Evolutionary conservation across 2,797 vertebrate genomes (phyloP).

Genomic region (Hydrolagus colliei): DNA sequence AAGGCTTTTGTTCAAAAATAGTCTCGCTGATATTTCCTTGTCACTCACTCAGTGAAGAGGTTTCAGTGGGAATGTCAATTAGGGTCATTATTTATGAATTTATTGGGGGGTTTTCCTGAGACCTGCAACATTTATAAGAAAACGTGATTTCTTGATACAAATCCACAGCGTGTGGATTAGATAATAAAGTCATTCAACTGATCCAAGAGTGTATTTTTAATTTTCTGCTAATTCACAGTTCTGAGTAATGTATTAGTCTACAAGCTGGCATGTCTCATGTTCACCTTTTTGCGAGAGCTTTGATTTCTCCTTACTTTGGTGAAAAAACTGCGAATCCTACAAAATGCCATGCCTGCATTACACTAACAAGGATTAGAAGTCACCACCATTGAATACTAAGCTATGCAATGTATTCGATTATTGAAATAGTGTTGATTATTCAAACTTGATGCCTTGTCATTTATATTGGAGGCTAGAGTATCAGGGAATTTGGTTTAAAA

Average conservation of each 20-base stretch:
- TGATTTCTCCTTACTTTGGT: background rate
- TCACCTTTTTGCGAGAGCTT: background rate
- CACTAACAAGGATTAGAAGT: background rate
- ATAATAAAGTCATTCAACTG: background rate
- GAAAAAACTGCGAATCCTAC: background rate
- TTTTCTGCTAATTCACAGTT: background rate
- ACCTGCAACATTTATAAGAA: background rate
- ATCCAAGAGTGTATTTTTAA: background rate
- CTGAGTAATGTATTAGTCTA: background rate
- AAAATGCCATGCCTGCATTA: background rate
- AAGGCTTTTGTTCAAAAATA: background rate
- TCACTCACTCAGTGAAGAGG: background rate
- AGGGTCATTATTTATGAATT: too few species aligned
- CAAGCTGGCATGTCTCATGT: background rate
- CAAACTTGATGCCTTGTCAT: too few species aligned
- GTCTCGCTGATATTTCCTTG: background rate
- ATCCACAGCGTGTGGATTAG: background rate
- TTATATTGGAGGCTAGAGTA: too few species aligned
- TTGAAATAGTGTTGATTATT: too few species aligned
- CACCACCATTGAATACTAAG: background rate
- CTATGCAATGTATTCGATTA: background rate
- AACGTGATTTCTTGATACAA: background rate
- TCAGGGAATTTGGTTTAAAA: too few species aligned
- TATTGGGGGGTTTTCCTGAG: background rate
- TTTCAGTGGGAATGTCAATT: background rate